Base-by-base conservation (phyloP, 1,140 invertebrate genomes). In the Marisa cornuarietis region DNA sequence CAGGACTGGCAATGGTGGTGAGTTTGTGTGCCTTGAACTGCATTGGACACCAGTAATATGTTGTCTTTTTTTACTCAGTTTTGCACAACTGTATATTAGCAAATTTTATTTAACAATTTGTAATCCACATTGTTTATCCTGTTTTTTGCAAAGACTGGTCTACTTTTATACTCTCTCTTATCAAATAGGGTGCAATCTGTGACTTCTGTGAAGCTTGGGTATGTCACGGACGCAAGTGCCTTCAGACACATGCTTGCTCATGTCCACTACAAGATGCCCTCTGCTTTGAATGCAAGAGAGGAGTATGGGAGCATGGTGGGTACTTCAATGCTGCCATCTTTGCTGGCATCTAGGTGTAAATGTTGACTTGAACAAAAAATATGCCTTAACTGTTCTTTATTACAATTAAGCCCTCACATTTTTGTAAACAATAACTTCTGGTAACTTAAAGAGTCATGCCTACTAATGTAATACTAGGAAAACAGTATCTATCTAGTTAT, bases 151-250 rank as follows among this genome's bases (percentile, higher is more conserved):
- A n/a, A 16, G 13, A 1, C 22, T 68, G 1, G 1, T n/a, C 26
- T n/a, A n/a, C n/a, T 8, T n/a, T 14, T 68, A 26, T 71, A 11
- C n/a, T 13, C 1, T 49, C n/a, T 58, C 61, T 71, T 77, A 18
- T 73, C 86, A 82, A 14, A 52, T 86, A 96, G 95, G 97, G 97
- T 83, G 97, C 97, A 7, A 96, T 99, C 83, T 99, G 97, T 92
- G 97, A 99, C 92, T 97, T 96, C 89, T 99, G 97, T 90, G 98
- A 99, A 93, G 97, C 97, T 0, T 99, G 97, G 96, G 94, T 99
- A 9, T 99, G 98, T 87, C 97, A 99, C 90, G 96, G 96, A 0
- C 93, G 95, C 80, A 96, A 97, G 90, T 99, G 97, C 87, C 92
- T 99, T 1, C 95, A 95, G 16, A 92, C 93, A 2, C 98, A 99